phyloP scores from a whole-genome alignment of 2,888 invertebrate genomes.

The Colostygia pectinataria region DNA sequence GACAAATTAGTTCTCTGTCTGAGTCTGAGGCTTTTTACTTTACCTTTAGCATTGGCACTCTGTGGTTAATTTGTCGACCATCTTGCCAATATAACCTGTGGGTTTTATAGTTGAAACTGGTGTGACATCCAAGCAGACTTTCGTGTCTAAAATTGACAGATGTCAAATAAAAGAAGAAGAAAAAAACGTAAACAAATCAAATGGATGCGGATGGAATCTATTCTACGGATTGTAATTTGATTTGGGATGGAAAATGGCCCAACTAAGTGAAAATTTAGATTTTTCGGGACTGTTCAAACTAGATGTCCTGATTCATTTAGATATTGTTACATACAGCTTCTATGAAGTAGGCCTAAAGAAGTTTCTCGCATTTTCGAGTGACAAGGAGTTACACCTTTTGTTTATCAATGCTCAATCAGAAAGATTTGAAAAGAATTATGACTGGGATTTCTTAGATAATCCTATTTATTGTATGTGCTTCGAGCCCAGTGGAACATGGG shows the following conservation, averaged over 20 bases:
- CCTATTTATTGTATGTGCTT: slow-evolving; percentile 89
- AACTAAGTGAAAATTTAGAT: slow-evolving; percentile 63
- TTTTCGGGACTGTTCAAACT: slow-evolving; percentile 77
- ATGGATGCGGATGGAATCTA: too few species aligned
- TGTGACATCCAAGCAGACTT: too few species aligned
- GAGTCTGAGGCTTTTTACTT: too few species aligned
- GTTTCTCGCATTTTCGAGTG: slow-evolving; percentile 71
- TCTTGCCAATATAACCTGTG: too few species aligned
- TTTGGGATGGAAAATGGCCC: slow-evolving; percentile 53
- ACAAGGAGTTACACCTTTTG: slow-evolving; percentile 66
- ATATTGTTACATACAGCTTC: slow-evolving; percentile 66
- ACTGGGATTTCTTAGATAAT: slow-evolving; percentile 77
- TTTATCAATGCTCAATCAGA: slow-evolving; percentile 67
- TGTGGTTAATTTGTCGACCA: too few species aligned
- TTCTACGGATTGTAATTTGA: too few species aligned
- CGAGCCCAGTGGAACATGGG: slow-evolving; percentile 91
- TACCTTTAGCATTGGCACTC: too few species aligned
- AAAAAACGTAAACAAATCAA: too few species aligned
- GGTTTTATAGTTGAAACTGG: too few species aligned
- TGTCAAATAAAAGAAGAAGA: too few species aligned
- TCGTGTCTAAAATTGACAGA: too few species aligned
- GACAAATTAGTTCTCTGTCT: too few species aligned
- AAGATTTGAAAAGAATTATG: slow-evolving; percentile 65
- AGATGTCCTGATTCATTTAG: slow-evolving; percentile 70
- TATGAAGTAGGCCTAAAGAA: slow-evolving; percentile 77